Base-by-base conservation (phyloP, 2,888 invertebrate genomes). In the Mongoloraphidia duomilia region DNA sequence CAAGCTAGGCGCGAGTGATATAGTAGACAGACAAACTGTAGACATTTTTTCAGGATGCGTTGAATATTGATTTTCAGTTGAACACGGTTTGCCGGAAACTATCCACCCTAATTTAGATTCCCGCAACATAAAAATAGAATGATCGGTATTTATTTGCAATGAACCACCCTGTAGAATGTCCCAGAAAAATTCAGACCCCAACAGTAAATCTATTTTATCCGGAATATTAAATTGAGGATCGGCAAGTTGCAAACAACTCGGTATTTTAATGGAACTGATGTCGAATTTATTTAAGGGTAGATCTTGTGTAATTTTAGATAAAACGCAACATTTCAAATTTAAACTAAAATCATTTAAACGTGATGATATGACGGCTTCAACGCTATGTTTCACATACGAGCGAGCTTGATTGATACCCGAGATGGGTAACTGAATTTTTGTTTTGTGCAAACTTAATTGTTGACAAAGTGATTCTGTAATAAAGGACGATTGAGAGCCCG, bases 401-500 rank as follows among this genome's bases (percentile, higher is more conserved):
- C n/a, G n/a, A n/a, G n/a, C n/a, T n/a, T n/a, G n/a, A n/a, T n/a
- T n/a, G n/a, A n/a, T n/a, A n/a, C n/a, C n/a, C n/a, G n/a, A n/a
- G n/a, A n/a, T n/a, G n/a, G n/a, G n/a, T n/a, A n/a, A n/a, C n/a
- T n/a, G n/a, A n/a, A n/a, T n/a, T n/a, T n/a, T 50, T 35, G 33
- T 49, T 44, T 9, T 53, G 53, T 9, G 55, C 45, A 33, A 58
- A 46, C 33, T 53, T n/a, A n/a, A n/a, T n/a, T n/a, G n/a, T n/a
- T n/a, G n/a, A n/a, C n/a, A n/a, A n/a, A n/a, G n/a, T n/a, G n/a
- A n/a, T n/a, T n/a, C n/a, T n/a, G n/a, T n/a, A n/a, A n/a, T n/a
- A n/a, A n/a, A n/a, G n/a, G n/a, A 52, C 6, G 53, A 51, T 47
- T 58, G 56, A 9, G 53, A 53, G 9, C 56, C 56, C 11, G 50